These are phyloP conservation scores for Atta texana DNA, from an alignment of 1,140 invertebrate species.

Conservation along the genomic window DNA sequence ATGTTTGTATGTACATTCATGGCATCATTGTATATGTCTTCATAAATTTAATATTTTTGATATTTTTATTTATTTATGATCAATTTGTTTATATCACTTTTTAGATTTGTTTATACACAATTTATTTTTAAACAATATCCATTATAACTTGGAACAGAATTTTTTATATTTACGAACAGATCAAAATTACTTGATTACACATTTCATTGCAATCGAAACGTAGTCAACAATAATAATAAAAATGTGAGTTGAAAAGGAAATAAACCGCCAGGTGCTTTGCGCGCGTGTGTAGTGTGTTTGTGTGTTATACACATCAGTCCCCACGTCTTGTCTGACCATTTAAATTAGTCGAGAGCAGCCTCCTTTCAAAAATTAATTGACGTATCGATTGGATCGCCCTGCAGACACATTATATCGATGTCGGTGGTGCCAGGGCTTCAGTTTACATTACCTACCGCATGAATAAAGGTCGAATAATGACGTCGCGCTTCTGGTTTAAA, in stretches of 20 bases:
- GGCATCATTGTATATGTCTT: neutral
- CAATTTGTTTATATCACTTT: neutral
- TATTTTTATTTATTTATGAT: neutral
- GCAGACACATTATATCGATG: slow-evolving; percentile 50
- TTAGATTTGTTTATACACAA: neutral
- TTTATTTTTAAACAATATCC: neutral
- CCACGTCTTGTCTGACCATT: slow-evolving; percentile 66
- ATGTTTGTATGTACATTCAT: neutral
- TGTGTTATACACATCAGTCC: slow-evolving; percentile 41
- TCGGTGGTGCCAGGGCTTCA: slow-evolving; percentile 29
- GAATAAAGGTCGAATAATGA: slow-evolving; percentile 41
- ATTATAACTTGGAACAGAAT: neutral
- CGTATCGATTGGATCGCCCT: slow-evolving; percentile 77
- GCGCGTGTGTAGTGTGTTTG: neutral
- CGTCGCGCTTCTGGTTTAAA: neutral
- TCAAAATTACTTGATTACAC: neutral
- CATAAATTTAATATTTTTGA: neutral
- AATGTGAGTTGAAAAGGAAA: slow-evolving; percentile 38
- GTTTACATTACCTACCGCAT: slow-evolving; percentile 22
- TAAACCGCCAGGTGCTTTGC: slow-evolving; percentile 42
- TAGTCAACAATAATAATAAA: slow-evolving; percentile 37
- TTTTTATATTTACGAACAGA: neutral
- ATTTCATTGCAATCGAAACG: neutral
- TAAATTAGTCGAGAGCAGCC: slow-evolving; percentile 76
- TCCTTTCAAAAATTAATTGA: slow-evolving; percentile 83